Percentiles rank a stretch among this genome's conserved stretches.
These are phyloP conservation scores for Latrodectus geometricus DNA, from an alignment of 1,140 invertebrate species.

Conservation along the genomic window DNA sequence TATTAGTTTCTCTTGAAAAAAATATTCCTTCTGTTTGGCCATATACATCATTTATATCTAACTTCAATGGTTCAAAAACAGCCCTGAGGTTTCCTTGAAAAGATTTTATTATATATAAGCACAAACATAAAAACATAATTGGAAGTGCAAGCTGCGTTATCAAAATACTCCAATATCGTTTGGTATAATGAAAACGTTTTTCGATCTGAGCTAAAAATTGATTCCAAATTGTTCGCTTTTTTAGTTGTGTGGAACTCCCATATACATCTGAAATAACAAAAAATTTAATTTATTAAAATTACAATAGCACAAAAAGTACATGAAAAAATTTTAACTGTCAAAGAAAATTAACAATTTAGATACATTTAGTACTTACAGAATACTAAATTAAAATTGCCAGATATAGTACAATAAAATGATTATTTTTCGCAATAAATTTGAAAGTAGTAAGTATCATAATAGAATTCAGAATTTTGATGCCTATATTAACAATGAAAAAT, in stretches of 20 bases:
- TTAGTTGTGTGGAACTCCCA: neutral
- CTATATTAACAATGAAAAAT: no score
- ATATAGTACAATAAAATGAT: no score
- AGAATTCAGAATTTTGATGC: no score
- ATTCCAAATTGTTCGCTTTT: neutral
- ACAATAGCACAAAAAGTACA: neutral
- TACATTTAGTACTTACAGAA: no score
- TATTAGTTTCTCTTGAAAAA: neutral
- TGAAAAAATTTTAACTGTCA: neutral
- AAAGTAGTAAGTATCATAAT: no score
- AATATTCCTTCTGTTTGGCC: constrained; percentile 56
- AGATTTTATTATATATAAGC: neutral
- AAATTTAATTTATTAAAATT: neutral
- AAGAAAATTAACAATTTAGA: no score
- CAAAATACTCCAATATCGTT: constrained; percentile 57
- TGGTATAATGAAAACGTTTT: constrained; percentile 58
- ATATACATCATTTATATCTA: constrained; percentile 51
- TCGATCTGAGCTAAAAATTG: constrained; percentile 1
- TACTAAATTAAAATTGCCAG: no score
- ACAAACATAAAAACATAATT: constrained; percentile 41
- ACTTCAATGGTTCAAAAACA: constrained; percentile 21
- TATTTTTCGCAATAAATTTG: no score
- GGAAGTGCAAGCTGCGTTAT: constrained; percentile 62
- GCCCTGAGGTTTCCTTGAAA: neutral
- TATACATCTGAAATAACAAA: constrained; percentile 1